Percentiles rank a stretch among this genome's conserved stretches.
Conservation (phyloP, 2,113 vertebrate species). For the Trinectes maculatus region DNA sequence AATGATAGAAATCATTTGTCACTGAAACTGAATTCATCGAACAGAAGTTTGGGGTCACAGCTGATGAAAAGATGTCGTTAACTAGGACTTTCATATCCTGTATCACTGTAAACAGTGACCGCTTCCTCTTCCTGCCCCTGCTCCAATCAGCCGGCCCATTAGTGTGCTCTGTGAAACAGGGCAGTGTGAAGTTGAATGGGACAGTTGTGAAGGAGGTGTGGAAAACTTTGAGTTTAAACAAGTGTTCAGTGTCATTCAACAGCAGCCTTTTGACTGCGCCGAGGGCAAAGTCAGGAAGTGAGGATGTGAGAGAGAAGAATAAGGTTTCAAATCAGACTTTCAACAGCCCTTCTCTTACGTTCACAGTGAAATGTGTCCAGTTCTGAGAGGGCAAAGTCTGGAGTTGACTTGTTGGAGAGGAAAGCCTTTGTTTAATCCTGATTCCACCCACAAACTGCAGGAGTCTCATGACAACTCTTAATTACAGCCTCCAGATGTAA, state of each 20-base stretch:
- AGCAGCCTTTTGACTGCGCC: conserved; percentile 55
- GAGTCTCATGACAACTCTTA: conserved; percentile 16
- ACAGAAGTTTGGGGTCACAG: background rate
- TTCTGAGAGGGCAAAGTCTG: background rate
- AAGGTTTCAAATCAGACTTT: conserved; percentile 8
- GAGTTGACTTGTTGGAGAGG: conserved; percentile 11
- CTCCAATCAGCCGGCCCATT: conserved; percentile 38
- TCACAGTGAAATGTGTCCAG: conserved; percentile 4
- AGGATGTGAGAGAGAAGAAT: conserved; percentile 32
- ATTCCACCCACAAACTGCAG: conserved; percentile 3
- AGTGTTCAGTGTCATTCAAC: conserved; percentile 54
- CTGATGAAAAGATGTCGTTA: conserved; percentile 31
- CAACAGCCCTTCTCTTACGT: background rate
- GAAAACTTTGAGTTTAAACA: conserved; percentile 63
- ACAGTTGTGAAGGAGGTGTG: conserved; percentile 44
- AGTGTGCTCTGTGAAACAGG: conserved; percentile 58
- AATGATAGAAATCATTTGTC: background rate
- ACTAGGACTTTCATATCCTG: conserved; percentile 33
- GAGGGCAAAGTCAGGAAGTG: conserved; percentile 4
- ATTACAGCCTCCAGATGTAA: conserved; percentile 5
- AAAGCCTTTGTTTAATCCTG: background rate
- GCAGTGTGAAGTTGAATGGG: conserved; percentile 50
- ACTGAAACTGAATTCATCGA: background rate
- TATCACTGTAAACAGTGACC: conserved; percentile 45
- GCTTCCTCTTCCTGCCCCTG: conserved; percentile 56